Base-by-base conservation (phyloP, 2,888 invertebrate genomes). In the Cephus nigrinus region DNA sequence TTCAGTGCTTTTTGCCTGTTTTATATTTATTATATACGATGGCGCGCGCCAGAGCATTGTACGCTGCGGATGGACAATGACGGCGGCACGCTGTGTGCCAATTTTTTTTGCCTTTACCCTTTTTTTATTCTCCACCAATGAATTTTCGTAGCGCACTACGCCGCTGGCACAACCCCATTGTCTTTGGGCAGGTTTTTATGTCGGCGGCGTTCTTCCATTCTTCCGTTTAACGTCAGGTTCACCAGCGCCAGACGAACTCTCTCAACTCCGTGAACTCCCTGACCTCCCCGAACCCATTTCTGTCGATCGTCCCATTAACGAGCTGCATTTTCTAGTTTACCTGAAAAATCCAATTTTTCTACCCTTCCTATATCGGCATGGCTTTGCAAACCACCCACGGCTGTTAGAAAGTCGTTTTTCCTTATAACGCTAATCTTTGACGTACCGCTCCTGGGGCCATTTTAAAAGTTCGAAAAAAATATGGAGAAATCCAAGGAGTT, bases 1-100 rank as follows among this genome's bases (percentile, higher is more conserved):
- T 3, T 31, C 31, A 12, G 12, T 30, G 55, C 35, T 72, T 31
- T n/a, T 69, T 73, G 34, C 75, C 72, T 78, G 76, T 78, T 82
- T 79, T 81, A 81, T 81, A 81, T 82, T 82, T 82, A 81, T 84
- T 84, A 81, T 81, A 80, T 77, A 79, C 81, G 81, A 81, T 83
- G 86, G 83, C 85, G 82, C 82, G 81, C 82, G 84, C 86, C 84
- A 86, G 76, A 55, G 76, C 81, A 83, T 86, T 85, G 83, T 84
- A 75, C 76, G 34, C 32, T 79, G 77, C 79, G 78, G 71, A 78
- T 74, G 78, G 81, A 84, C 85, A 86, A 87, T 85, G 77, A 78
- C 74, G 80, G 78, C 78, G 80, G 80, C 80, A 79, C 77, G 76
- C 81, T 79, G 80, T 80, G 77, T 78, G 33, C 34, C 55, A 71